Percentiles rank a stretch among this genome's conserved stretches.
Conservation (phyloP, 2,888 invertebrate genomes). For the Spodoptera littoralis region DNA sequence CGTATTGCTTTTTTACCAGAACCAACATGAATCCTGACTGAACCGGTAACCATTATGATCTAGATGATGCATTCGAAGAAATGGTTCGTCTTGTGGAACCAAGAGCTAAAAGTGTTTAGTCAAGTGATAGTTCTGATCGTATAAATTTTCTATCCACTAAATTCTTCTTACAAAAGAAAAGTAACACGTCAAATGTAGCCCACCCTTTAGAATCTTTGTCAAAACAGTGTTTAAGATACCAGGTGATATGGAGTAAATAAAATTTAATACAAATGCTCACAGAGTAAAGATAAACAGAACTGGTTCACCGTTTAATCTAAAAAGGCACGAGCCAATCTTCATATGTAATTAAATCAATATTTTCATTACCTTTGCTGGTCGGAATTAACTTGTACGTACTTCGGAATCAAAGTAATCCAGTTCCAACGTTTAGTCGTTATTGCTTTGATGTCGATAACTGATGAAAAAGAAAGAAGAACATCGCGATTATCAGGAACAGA, state of each 20-base stretch:
- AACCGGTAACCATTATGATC: slow-evolving; percentile 12
- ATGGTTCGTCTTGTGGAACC: no score
- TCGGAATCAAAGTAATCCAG: slow-evolving; percentile 57
- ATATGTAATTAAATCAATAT: slow-evolving; percentile 39
- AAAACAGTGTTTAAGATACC: no score
- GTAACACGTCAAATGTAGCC: no score
- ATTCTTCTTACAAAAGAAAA: no score
- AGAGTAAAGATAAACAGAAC: slow-evolving; percentile 10
- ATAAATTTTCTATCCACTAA: no score
- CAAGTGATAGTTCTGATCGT: no score
- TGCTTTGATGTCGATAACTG: slow-evolving; percentile 37
- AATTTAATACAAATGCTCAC: not conserved
- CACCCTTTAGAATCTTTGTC: no score
- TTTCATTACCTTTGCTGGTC: slow-evolving; percentile 36
- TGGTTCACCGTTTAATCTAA: slow-evolving; percentile 11
- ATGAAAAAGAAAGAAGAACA: slow-evolving; percentile 37
- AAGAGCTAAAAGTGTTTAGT: no score
- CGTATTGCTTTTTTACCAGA: slow-evolving; percentile 51
- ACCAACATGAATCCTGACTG: slow-evolving; percentile 15
- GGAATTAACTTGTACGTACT: slow-evolving; percentile 56
- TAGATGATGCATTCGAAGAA: slow-evolving; percentile 31
- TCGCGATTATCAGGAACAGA: slow-evolving; percentile 28
- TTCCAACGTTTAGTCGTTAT: slow-evolving; percentile 56
- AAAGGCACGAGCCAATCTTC: slow-evolving; percentile 46
- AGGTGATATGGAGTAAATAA: not conserved